These are phyloP conservation scores for Alligator sinensis DNA, from an alignment of 2,113 vertebrate species.

Conservation along the genomic window DNA sequence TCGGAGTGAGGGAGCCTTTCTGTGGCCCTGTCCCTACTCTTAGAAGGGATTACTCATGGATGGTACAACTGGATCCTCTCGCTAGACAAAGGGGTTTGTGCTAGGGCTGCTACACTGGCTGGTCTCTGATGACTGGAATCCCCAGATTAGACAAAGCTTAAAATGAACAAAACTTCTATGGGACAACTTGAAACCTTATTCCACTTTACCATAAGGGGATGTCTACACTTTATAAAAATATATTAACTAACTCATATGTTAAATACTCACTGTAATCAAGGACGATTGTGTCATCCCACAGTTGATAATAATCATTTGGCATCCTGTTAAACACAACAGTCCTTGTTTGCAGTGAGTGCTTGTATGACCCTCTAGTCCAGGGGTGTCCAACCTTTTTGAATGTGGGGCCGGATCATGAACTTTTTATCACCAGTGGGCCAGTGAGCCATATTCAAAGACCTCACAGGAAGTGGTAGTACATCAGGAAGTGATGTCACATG, in stretches of 20 bases:
- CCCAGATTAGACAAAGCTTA: accelerated
- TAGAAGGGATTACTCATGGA: not conserved
- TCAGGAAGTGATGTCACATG: too few relatives aligned
- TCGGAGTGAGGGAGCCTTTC: not conserved
- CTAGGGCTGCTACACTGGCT: not conserved
- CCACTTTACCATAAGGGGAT: not conserved
- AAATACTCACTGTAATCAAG: not conserved
- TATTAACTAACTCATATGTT: not conserved
- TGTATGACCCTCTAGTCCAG: accelerated
- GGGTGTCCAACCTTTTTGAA: not conserved
- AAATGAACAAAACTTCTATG: not conserved
- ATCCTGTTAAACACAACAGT: accelerated
- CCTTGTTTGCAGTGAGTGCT: not conserved
- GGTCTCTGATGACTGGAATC: accelerated
- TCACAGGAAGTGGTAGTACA: too few relatives aligned
- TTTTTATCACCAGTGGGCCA: too few relatives aligned
- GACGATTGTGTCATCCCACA: not conserved
- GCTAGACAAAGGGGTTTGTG: accelerated
- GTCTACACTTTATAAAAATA: not conserved
- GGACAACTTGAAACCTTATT: accelerated
- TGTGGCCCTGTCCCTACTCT: not conserved
- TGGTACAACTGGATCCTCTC: accelerated
- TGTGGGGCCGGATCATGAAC: too few relatives aligned
- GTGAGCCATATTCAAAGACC: too few relatives aligned
- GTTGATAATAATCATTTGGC: not conserved